Conservation (phyloP, 2,797 vertebrate genomes). For the Sciaenops ocellatus region DNA sequence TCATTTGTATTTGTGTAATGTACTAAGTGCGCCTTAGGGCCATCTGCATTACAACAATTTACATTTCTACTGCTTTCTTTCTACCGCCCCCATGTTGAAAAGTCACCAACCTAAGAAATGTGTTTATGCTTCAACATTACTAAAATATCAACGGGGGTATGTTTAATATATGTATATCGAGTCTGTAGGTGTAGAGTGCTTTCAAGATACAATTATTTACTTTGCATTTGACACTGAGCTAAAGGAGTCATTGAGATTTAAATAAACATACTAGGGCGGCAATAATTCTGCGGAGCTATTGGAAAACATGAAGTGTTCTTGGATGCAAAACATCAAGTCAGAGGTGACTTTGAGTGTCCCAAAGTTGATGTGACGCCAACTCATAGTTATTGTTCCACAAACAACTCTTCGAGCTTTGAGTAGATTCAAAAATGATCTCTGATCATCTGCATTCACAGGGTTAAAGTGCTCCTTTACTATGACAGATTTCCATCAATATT, state of each 20-base stretch:
- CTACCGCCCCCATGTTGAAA: background rate
- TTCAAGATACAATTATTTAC: slow-evolving; percentile 1
- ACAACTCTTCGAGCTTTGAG: background rate
- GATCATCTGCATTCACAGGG: slow-evolving; percentile 31
- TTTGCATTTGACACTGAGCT: slow-evolving; percentile 6
- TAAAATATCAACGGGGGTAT: background rate
- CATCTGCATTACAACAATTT: background rate
- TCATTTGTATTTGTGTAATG: background rate
- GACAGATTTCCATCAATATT: no score
- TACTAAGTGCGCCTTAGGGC: background rate
- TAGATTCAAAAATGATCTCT: slow-evolving; percentile 32
- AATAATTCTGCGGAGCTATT: background rate
- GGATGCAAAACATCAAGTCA: background rate
- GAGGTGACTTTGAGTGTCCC: background rate
- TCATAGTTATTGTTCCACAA: slow-evolving; percentile 4
- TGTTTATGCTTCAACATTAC: background rate
- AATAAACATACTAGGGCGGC: background rate
- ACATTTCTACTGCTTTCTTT: background rate
- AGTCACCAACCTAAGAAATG: background rate
- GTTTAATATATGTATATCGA: background rate
- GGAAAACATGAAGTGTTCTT: background rate
- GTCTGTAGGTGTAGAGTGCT: background rate
- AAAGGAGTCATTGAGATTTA: background rate
- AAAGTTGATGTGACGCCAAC: background rate
- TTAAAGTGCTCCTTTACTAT: no score